Evolutionary conservation across 2,888 invertebrate species (phyloP).

Genomic region (Catonia carolina): DNA sequence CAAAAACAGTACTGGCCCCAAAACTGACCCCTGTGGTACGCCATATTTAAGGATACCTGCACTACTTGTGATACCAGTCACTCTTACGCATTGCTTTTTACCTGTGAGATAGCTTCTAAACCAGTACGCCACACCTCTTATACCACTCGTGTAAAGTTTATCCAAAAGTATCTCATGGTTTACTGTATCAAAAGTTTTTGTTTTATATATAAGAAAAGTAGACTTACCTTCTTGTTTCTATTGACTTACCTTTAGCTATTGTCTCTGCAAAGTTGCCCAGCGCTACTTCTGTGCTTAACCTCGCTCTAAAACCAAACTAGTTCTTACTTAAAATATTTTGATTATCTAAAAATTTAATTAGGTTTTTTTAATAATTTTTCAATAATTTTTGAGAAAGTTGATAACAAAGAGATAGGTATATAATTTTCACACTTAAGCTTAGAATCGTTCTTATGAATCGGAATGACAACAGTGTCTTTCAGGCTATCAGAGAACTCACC

Average conservation of each 20-base stretch:
- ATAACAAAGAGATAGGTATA: slow-evolving; percentile 18
- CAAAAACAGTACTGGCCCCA: slow-evolving; percentile 20
- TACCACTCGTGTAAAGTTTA: not conserved
- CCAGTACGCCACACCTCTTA: not conserved
- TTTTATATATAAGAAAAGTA: not conserved
- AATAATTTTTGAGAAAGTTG: slow-evolving; percentile 22
- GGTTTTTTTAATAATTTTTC: slow-evolving; percentile 8
- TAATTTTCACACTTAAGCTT: slow-evolving; percentile 12
- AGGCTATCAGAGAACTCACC: no score
- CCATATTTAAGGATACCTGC: not conserved
- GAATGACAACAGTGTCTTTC: slow-evolving; percentile 18
- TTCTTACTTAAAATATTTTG: not conserved
- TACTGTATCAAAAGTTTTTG: slow-evolving; percentile 16
- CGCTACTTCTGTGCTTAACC: not conserved
- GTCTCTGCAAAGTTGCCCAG: no score
- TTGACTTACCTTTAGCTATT: no score
- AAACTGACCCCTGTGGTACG: slow-evolving; percentile 19
- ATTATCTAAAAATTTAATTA: not conserved
- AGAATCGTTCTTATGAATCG: slow-evolving; percentile 20
- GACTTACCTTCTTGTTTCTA: no score
- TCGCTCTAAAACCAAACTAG: slow-evolving; percentile 3
- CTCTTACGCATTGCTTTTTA: not conserved
- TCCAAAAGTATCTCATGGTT: slow-evolving; percentile 5
- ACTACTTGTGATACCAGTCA: not conserved
- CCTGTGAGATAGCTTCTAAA: not conserved